Conservation (phyloP, 1,140 invertebrate species). For the Macrotrachela quadricornifera region DNA sequence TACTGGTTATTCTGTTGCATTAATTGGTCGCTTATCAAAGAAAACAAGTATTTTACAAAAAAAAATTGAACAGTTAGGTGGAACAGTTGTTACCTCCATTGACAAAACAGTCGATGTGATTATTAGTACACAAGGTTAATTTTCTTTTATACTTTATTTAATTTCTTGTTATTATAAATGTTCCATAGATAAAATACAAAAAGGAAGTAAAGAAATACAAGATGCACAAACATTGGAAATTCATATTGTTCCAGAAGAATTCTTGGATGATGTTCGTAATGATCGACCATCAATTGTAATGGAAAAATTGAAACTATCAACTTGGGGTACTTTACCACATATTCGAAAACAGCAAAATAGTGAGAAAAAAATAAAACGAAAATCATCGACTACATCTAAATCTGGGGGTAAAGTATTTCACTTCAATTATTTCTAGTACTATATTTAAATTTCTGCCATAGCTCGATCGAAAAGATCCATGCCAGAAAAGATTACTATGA, state of each 20-base stretch:
- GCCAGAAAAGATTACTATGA: slow-evolving; percentile 24
- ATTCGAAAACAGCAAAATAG: no score
- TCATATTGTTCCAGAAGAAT: slow-evolving; percentile 53
- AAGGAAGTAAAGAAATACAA: slow-evolving; percentile 42
- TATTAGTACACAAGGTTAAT: slow-evolving; percentile 43
- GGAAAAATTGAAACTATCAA: slow-evolving; percentile 47
- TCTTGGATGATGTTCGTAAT: slow-evolving; percentile 33
- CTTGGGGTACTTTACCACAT: slow-evolving; percentile 42
- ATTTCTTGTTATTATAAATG: slow-evolving; percentile 9
- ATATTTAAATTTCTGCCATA: background rate
- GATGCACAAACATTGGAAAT: slow-evolving; percentile 46
- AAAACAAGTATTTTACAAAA: slow-evolving; percentile 19
- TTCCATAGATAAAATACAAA: slow-evolving; percentile 40
- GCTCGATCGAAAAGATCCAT: background rate
- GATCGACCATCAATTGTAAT: slow-evolving; percentile 30
- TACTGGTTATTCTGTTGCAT: no score
- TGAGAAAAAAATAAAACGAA: no score
- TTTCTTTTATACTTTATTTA: background rate
- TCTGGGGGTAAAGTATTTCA: background rate
- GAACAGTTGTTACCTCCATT: slow-evolving; percentile 44
- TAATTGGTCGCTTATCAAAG: no score
- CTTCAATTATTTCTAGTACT: no score
- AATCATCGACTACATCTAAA: no score
- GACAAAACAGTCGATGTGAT: slow-evolving; percentile 44
- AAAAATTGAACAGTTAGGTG: slow-evolving; percentile 50